phyloP scores from a whole-genome alignment of 2,113 vertebrate species.

The Vanacampus margaritifer region DNA sequence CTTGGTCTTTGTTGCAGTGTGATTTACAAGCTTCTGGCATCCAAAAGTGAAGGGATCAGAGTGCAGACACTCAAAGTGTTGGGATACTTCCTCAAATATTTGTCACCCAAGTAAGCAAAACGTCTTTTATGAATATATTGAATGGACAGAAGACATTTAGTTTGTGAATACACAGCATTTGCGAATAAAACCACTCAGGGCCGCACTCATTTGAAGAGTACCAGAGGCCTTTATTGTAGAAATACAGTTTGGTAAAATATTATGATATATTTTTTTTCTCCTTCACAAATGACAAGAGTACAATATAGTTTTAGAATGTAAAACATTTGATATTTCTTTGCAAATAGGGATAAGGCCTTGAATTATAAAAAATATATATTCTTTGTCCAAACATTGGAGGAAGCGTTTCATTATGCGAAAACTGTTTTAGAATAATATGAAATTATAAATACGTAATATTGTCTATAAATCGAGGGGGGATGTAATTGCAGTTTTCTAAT shows the following conservation, averaged over 20 bases:
- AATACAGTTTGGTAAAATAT: too few relatives aligned
- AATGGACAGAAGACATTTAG: not conserved
- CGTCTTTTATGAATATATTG: not conserved
- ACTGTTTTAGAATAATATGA: too few relatives aligned
- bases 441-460: not conserved
- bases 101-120: conserved; percentile 86
- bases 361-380: too few relatives aligned
- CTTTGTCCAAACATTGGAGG: too few relatives aligned
- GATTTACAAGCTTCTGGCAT: conserved; percentile 94
- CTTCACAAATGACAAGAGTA: too few relatives aligned
- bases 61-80: conserved; percentile 95
- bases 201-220: not conserved
- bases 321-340: too few relatives aligned
- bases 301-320: too few relatives aligned
- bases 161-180: not conserved
- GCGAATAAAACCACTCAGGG: not conserved
- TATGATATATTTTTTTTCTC: too few relatives aligned
- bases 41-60: conserved; percentile 89
- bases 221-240: too few relatives aligned
- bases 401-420: not conserved
- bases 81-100: conserved; percentile 93
- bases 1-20: conserved; percentile 72
- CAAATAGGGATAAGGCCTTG: too few relatives aligned
- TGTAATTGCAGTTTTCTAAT: not conserved
- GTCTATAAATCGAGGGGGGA: not conserved